Evolutionary conservation across 2,113 vertebrate species (phyloP).

Genomic region (Scatophagus argus): DNA sequence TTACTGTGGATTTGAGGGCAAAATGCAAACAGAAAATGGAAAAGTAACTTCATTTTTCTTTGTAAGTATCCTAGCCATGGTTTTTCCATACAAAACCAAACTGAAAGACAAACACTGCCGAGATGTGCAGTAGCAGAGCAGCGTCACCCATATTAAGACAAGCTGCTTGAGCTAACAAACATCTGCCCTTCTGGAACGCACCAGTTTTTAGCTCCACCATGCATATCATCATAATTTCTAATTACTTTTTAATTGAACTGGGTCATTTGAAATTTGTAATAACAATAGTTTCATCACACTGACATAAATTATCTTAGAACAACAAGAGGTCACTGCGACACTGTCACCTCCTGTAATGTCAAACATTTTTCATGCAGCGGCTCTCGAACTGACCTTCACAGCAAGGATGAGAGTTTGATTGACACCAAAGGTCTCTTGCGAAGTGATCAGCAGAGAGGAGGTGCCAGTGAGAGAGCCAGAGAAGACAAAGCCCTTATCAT

Average conservation of each 20-base stretch:
- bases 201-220: background rate
- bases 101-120: background rate
- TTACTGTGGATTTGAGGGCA: too few species aligned
- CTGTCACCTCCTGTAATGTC: background rate
- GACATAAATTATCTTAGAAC: background rate
- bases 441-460: slow-evolving; percentile 89
- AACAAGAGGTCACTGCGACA: background rate
- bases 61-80: too few species aligned
- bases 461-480: slow-evolving; percentile 88
- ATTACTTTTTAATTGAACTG: background rate
- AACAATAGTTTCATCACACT: background rate
- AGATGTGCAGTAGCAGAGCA: background rate
- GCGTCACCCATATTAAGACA: background rate
- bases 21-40: background rate
- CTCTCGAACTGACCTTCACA: slow-evolving; percentile 80
- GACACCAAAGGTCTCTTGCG: slow-evolving; percentile 88
- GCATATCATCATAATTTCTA: background rate
- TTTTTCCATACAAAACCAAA: background rate
- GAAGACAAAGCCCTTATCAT: slow-evolving; percentile 88
- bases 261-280: background rate
- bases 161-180: background rate
- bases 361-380: background rate
- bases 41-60: too few species aligned
- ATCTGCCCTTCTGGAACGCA: background rate
- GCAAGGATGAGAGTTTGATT: slow-evolving; percentile 85